Base-by-base conservation (phyloP, 2,797 vertebrate species). In the Glossophaga mutica region DNA sequence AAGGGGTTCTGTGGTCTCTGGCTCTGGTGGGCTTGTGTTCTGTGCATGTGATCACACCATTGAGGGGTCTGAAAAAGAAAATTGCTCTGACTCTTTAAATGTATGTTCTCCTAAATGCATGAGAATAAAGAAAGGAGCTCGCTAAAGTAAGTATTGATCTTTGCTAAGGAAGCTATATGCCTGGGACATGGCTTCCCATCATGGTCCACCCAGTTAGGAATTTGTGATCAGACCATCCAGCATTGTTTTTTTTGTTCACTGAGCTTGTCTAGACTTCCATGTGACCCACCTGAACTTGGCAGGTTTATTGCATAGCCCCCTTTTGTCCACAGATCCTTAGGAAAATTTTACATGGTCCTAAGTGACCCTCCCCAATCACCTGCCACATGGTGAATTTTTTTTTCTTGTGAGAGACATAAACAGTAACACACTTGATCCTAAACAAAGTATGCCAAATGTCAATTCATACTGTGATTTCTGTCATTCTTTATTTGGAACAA, bases 381-480 rank as follows among this genome's bases (percentile, higher is more conserved):
- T 92, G 21, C 57, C 39, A 77, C 37, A 9, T 48, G 87, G 59
- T 55, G n/a, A 76, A 77, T n/a, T 94, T 87, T 74, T 86, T 4
- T 46, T 70, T 52, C 55, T 77, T 81, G 19, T 86, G n/a, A 94
- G 26, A 77, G 26, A 89, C 7, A 32, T 83, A 34, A 84, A 70
- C 19, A 85, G 9, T 16, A 74, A 81, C 48, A 76, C 14, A 70
- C 59, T 81, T 86, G 92, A 89, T 94, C 55, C 74, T 62, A 86
- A 70, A 89, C 74, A 81, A 94, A 94, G 34, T 44, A 71, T 77
- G 39, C 29, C 48, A 81, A 95, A 70, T 89, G 50, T 57, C 81
- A 95, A 6, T 52, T 46, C n/a, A 81, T 42, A 68, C 50, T 94
- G 26, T 77, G 39, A 65, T 71, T 91, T 89, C 76, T 81, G 29